A percentile compares a stretch with the other conserved stretches of the same genome.
phyloP scores from a whole-genome alignment of 2,888 invertebrate genomes.

The Opisthograptis luteolata region DNA sequence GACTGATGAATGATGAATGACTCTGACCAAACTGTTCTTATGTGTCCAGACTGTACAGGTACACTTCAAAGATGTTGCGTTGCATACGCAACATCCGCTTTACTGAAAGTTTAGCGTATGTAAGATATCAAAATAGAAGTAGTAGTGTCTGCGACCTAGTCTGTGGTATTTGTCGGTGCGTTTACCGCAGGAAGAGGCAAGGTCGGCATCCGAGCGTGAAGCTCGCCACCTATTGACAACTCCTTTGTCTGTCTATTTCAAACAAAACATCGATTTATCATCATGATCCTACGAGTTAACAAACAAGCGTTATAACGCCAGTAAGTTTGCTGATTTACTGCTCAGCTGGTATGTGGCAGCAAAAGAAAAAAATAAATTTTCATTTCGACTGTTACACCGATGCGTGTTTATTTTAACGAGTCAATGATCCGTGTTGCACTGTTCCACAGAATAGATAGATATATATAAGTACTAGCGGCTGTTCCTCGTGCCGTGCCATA shows the following conservation, averaged over 20 bases:
- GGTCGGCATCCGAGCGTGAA: slow-evolving; percentile 80
- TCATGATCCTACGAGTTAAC: slow-evolving; percentile 2
- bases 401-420: slow-evolving; percentile 68
- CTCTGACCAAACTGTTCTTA: too few species aligned
- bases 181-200: slow-evolving; percentile 74
- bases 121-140: slow-evolving; percentile 11
- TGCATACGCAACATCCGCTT: slow-evolving; percentile 5
- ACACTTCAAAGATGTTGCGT: too few species aligned
- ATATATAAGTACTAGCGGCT: too few species aligned
- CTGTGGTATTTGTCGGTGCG: slow-evolving; percentile 47
- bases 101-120: slow-evolving; percentile 5
- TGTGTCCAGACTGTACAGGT: too few species aligned
- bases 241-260: slow-evolving; percentile 37
- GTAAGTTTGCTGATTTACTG: neutral
- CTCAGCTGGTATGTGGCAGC: slow-evolving; percentile 9
- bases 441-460: too few species aligned
- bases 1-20: too few species aligned
- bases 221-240: slow-evolving; percentile 70
- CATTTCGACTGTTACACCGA: slow-evolving; percentile 44
- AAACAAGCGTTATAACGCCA: neutral
- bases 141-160: slow-evolving; percentile 35
- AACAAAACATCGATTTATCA: slow-evolving; percentile 23
- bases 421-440: slow-evolving; percentile 58
- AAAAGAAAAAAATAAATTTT: slow-evolving; percentile 11
- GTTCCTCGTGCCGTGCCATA: slow-evolving; percentile 40